phyloP scores from a whole-genome alignment of 2,888 invertebrate genomes.

The Lamellibrachia columna region DNA sequence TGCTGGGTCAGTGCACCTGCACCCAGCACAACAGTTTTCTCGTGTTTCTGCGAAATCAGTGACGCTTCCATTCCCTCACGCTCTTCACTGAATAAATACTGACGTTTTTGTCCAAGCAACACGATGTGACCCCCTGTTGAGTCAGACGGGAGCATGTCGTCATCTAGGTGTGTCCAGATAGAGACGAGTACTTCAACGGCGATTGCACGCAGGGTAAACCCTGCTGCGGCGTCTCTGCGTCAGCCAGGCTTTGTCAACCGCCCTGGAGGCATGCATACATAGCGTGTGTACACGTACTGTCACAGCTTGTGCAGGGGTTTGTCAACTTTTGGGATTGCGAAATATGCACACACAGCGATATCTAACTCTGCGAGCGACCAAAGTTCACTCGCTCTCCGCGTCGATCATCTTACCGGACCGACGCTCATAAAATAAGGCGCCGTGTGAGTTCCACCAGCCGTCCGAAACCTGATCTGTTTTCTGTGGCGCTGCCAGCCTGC shows the following conservation, averaged over 20 bases:
- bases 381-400: background rate
- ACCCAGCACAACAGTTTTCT: background rate
- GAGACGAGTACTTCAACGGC: background rate
- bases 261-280: background rate
- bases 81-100: background rate
- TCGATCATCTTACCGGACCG: slow-evolving; percentile 8
- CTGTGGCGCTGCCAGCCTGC: background rate
- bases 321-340: background rate
- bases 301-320: background rate
- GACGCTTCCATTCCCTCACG: background rate
- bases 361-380: slow-evolving; percentile 9
- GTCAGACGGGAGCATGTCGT: background rate
- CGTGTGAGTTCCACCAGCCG: background rate
- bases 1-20: background rate
- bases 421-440: slow-evolving; percentile 12
- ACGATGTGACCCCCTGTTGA: background rate
- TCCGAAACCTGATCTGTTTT: background rate
- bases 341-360: slow-evolving; percentile 4
- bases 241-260: background rate
- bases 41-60: background rate
- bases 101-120: background rate
- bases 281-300: background rate
- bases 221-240: background rate
- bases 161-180: background rate
- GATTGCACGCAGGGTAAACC: background rate